These are phyloP conservation scores for Parazoanthus darwini DNA, from an alignment of 92 coral and sea anemone species.

Conservation along the genomic window DNA sequence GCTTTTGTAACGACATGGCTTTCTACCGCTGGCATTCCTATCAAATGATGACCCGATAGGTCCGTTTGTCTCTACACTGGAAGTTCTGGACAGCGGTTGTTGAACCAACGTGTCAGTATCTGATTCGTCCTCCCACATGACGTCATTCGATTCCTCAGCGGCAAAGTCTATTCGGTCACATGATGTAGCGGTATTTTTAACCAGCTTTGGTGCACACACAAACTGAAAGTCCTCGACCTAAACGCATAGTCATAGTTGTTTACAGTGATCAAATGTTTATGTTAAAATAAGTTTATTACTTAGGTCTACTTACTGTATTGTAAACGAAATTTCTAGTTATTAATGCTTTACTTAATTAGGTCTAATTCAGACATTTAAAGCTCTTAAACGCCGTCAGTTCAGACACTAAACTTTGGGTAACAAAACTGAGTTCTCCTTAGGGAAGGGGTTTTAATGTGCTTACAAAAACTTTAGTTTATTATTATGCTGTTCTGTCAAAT, in stretches of 20 bases:
- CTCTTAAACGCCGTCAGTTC: neutral
- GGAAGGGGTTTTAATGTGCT: neutral
- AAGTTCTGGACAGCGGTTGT: conserved; percentile 52
- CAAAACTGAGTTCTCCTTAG: neutral
- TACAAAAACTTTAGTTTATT: neutral
- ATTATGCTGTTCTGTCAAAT: neutral
- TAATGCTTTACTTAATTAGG: neutral
- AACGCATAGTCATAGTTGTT: conserved; percentile 37
- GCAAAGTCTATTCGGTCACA: conserved; percentile 73
- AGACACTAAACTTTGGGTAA: neutral
- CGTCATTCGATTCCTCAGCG: conserved; percentile 72
- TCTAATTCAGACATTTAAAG: neutral
- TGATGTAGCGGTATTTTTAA: conserved; percentile 72
- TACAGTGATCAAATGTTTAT: conserved; percentile 32
- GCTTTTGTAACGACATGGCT: conserved; percentile 76
- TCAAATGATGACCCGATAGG: conserved; percentile 59
- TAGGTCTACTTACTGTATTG: neutral
- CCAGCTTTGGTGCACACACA: conserved; percentile 65
- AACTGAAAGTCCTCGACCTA: conserved; percentile 70
- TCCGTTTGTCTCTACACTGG: conserved; percentile 37
- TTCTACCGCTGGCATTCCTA: conserved; percentile 63
- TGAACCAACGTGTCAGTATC: conserved; percentile 76
- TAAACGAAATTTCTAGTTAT: no score
- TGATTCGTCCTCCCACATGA: conserved; percentile 79
- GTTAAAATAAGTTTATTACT: neutral